These are phyloP conservation scores for Daboia siamensis DNA, from an alignment of 2,113 vertebrate species.

Conservation along the genomic window DNA sequence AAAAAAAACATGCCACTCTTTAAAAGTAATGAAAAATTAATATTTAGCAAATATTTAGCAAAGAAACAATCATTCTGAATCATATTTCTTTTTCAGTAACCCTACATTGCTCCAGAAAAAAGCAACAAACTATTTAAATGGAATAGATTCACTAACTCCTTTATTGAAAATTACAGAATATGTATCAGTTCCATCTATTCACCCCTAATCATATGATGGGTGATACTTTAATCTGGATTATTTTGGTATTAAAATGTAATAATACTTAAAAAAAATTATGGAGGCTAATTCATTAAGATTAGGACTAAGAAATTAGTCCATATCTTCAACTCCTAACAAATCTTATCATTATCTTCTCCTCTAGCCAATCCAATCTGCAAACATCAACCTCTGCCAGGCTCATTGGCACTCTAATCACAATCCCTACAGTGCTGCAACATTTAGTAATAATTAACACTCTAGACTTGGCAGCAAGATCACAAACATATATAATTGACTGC, in stretches of 20 bases:
- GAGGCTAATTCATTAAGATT: neutral
- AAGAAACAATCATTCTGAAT: neutral
- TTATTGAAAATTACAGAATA: neutral
- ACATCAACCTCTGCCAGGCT: conserved; percentile 10
- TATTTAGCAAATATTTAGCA: neutral
- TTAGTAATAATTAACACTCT: conserved; percentile 33
- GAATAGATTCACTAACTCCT: neutral
- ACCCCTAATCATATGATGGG: neutral
- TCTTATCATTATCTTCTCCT: neutral
- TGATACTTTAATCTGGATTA: neutral
- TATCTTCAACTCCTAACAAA: neutral
- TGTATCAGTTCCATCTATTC: neutral
- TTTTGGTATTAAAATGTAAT: neutral
- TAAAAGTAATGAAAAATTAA: neutral
- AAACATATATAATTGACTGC: conserved; percentile 15
- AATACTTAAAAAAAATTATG: neutral
- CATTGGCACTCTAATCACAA: conserved; percentile 19
- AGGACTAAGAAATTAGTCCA: neutral
- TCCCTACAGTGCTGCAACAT: neutral
- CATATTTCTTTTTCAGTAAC: neutral
- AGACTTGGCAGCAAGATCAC: conserved; percentile 24
- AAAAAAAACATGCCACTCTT: neutral
- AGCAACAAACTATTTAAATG: neutral
- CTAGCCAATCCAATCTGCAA: neutral
- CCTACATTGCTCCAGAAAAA: neutral